These are phyloP conservation scores for Triplophysa dalaica DNA, from an alignment of 2,113 vertebrate species.

Conservation along the genomic window DNA sequence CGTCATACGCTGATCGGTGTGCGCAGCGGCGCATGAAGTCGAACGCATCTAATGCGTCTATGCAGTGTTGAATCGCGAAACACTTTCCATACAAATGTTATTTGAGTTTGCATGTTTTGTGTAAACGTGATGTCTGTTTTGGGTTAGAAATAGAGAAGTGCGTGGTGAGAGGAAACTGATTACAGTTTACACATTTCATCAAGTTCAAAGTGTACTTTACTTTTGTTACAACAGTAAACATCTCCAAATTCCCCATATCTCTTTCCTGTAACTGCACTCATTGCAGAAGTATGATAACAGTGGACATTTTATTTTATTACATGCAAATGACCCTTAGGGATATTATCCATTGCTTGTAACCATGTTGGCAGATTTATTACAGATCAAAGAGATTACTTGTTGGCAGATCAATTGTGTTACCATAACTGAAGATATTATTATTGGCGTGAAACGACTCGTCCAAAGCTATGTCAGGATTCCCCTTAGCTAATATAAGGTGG, in stretches of 20 bases:
- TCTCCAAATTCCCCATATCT: too few species aligned
- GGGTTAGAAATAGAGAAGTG: constrained; percentile 10
- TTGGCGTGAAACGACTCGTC: too few species aligned
- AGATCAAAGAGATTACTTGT: too few species aligned
- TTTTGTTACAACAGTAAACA: not conserved
- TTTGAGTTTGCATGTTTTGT: not conserved
- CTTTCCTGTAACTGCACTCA: not conserved
- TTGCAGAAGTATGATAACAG: not conserved
- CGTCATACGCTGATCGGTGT: not conserved
- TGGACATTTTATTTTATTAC: too few species aligned
- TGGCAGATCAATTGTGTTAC: too few species aligned
- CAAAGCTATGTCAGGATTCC: not conserved
- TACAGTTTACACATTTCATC: not conserved
- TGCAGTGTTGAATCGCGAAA: not conserved
- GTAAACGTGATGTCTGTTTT: not conserved
- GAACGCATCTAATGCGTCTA: too few species aligned
- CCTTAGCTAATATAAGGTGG: not conserved
- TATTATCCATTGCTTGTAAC: too few species aligned
- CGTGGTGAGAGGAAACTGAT: not conserved
- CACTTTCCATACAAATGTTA: not conserved
- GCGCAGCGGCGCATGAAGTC: too few species aligned
- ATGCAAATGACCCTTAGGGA: too few species aligned
- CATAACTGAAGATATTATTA: too few species aligned
- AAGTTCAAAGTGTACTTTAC: too few species aligned
- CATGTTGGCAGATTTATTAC: too few species aligned